These are phyloP conservation scores for Sigmodon hispidus DNA, from an alignment of 2,113 vertebrate species.

Conservation along the genomic window DNA sequence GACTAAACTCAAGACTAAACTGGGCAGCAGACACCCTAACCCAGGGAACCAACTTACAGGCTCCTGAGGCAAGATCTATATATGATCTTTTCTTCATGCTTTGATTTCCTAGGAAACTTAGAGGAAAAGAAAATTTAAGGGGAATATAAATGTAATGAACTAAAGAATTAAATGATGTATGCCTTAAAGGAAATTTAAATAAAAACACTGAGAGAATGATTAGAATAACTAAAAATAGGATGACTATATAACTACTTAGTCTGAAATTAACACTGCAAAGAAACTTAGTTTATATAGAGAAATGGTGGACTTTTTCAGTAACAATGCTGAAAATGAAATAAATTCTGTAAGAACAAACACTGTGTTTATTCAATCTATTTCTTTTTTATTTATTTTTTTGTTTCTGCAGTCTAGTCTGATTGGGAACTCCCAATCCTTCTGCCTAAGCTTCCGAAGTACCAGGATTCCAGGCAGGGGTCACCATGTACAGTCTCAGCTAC, in stretches of 20 bases:
- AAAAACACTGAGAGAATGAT: conserved; percentile 46
- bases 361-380: conserved; percentile 27
- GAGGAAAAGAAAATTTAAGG: not conserved
- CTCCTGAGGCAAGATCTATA: not conserved
- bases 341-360: conserved; percentile 34
- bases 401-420: not conserved
- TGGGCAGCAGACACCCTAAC: not conserved
- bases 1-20: not conserved
- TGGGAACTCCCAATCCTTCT: not conserved
- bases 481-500: not conserved
- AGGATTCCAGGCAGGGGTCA: not conserved
- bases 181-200: not conserved
- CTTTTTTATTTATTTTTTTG: not conserved
- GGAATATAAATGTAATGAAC: conserved; percentile 25
- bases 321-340: conserved; percentile 48
- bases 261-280: not conserved
- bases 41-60: not conserved
- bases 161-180: not conserved
- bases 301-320: not conserved
- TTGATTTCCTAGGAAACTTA: conserved; percentile 46
- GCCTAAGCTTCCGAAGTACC: not conserved
- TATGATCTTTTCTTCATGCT: not conserved
- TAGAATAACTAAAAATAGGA: not conserved
- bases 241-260: not conserved
- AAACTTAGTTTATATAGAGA: conserved; percentile 36